Conservation (phyloP, 2,113 vertebrate genomes). For the Solea senegalensis region DNA sequence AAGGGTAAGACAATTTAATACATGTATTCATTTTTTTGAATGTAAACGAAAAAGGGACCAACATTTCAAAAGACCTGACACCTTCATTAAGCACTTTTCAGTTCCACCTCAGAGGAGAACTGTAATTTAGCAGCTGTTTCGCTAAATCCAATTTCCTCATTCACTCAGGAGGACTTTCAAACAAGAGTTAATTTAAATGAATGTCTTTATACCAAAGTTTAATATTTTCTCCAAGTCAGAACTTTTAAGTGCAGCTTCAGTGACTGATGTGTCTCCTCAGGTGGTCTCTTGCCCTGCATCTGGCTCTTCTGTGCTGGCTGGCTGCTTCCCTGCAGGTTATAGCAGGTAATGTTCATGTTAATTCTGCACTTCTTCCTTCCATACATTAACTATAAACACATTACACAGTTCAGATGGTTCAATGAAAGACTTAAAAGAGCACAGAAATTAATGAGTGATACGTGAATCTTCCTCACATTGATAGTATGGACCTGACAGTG, state of each 20-base stretch:
- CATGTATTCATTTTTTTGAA: neutral
- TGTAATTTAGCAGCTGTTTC: neutral
- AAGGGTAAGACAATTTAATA: constrained; percentile 62
- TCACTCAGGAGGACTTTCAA: neutral
- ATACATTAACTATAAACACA: neutral
- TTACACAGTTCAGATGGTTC: neutral
- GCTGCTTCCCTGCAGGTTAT: constrained; percentile 61
- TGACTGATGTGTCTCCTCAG: constrained; percentile 55
- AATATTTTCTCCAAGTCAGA: neutral
- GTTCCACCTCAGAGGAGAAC: constrained; percentile 18
- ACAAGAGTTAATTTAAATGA: neutral
- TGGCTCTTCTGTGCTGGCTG: constrained; percentile 59
- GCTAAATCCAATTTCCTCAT: neutral
- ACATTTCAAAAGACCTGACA: neutral
- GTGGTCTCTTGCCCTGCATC: constrained; percentile 63
- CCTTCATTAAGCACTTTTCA: neutral
- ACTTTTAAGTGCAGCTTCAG: neutral
- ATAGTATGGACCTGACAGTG: neutral
- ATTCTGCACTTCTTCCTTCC: constrained; percentile 2
- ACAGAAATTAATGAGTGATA: neutral
- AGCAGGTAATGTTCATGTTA: constrained; percentile 65
- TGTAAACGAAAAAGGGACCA: neutral
- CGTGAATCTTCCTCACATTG: neutral
- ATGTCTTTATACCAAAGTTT: neutral
- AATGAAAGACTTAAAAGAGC: neutral